Base-by-base conservation (phyloP, 2,888 invertebrate genomes). In the Tachystola acroxantha region DNA sequence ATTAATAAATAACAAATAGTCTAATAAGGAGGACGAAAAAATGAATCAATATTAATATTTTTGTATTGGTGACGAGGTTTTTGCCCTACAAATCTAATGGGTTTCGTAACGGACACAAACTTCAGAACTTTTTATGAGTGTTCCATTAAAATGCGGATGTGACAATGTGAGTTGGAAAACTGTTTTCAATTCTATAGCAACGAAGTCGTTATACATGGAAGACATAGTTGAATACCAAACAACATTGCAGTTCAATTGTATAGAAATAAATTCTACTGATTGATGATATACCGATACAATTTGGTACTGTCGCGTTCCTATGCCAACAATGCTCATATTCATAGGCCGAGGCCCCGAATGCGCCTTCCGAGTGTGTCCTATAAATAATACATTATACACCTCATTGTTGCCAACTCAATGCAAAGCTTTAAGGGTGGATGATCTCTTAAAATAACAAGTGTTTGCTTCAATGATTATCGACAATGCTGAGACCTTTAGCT, bases 381-480 rank as follows among this genome's bases (percentile, higher is more conserved):
- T 86, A 85, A 84, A 86, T 86, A 85, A 84, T 84, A 80, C 82
- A 79, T 82, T 82, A 84, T 79, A 77, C 76, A 77, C 73, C 65
- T 75, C 66, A 67, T 82, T 84, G 81, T 84, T 72, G 56, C 45
- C 63, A 57, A 59, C 67, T 73, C 71, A 78, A 78, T 75, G 74
- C 58, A 62, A 73, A 72, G 68, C 84, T 73, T 80, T 80, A 80
- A 78, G 79, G 84, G 69, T 82, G 82, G 86, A 85, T 86, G 87
- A 87, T 86, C 87, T 82, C 85, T 85, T 84, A 85, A 86, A 87
- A 87, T 87, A 87, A 86, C 87, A 86, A 87, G 87, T 87, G 87
- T 86, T 86, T 87, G 87, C 87, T 87, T 85, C 82, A 85, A 74
- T 84, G 87, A 86, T 87, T 87, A 86, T 73, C 78, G 69, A 87